phyloP scores from a whole-genome alignment of 2,113 vertebrate species.

The Ibidorhyncha struthersii region DNA sequence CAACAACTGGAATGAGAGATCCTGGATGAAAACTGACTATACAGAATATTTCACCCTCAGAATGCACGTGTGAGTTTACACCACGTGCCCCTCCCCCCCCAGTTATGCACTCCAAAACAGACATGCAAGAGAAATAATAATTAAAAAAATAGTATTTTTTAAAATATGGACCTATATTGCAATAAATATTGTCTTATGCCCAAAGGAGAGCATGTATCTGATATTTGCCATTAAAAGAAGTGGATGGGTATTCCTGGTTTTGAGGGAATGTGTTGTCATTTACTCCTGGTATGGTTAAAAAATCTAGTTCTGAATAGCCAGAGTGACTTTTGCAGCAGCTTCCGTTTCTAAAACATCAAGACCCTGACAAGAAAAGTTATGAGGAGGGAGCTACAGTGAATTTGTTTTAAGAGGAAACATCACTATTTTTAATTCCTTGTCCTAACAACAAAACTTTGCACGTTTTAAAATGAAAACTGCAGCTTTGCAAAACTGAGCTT shows the following conservation, averaged over 20 bases:
- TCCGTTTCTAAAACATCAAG: neutral
- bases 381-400: neutral
- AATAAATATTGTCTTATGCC: neutral
- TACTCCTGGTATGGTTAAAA: neutral
- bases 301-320: neutral
- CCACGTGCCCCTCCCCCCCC: accelerated
- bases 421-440: neutral
- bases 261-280: neutral
- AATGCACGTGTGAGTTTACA: neutral
- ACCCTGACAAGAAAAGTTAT: neutral
- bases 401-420: neutral
- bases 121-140: neutral
- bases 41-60: neutral
- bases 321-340: neutral
- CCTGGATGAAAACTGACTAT: neutral
- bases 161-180: neutral
- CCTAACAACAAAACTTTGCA: neutral
- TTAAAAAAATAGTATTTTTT: neutral
- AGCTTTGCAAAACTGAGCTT: neutral
- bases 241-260: neutral
- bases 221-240: neutral
- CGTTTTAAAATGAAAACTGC: constrained; percentile 19
- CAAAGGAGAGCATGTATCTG: neutral
- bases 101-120: neutral
- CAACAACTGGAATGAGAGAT: neutral